These are phyloP conservation scores for Colius striatus DNA, from an alignment of 2,113 vertebrate species.

Conservation along the genomic window DNA sequence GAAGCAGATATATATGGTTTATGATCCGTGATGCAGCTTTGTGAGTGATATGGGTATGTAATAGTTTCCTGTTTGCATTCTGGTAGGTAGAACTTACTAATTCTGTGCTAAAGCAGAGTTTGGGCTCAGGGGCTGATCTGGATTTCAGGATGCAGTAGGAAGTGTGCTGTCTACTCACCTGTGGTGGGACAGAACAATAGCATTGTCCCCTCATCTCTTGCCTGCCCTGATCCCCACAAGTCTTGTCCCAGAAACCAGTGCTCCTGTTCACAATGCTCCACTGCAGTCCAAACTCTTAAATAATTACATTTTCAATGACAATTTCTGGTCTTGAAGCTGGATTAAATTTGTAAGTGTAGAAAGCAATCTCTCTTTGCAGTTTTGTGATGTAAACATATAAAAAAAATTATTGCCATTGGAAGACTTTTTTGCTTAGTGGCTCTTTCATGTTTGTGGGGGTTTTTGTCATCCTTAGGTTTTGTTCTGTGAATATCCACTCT, in stretches of 20 bases:
- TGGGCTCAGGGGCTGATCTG: neutral
- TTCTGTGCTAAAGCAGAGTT: neutral
- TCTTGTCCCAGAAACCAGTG: neutral
- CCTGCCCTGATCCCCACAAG: neutral
- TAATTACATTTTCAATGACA: neutral
- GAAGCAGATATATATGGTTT: neutral
- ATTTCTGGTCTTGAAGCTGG: neutral
- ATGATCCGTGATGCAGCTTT: neutral
- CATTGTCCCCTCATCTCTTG: neutral
- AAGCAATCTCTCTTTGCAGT: neutral
- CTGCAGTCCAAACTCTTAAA: neutral
- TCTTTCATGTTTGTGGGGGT: neutral
- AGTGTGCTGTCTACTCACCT: fast-evolving
- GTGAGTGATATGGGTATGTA: neutral
- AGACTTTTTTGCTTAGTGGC: neutral
- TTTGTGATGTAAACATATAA: neutral
- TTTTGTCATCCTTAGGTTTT: neutral
- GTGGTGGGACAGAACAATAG: fast-evolving
- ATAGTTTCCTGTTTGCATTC: neutral
- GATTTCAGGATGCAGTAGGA: neutral
- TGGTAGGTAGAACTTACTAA: neutral
- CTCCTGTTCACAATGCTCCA: neutral
- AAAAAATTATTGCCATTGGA: neutral
- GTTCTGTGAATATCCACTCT: neutral
- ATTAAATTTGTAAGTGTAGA: neutral